Base-by-base conservation (phyloP, 2,888 invertebrate species). In the Amphimallon solstitiale region DNA sequence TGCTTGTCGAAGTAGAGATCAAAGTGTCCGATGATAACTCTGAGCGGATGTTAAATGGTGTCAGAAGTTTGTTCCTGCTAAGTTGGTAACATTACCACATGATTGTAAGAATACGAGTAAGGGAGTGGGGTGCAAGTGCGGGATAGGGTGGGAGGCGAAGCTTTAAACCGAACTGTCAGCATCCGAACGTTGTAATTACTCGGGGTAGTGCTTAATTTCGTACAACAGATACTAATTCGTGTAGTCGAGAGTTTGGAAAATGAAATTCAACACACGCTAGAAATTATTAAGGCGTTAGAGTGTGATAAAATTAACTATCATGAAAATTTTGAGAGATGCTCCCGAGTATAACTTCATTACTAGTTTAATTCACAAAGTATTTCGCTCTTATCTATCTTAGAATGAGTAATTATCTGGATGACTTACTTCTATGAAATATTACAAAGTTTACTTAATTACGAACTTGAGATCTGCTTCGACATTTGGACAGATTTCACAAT, bases 121-220 rank as follows among this genome's bases (percentile, higher is more conserved):
- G 35, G 35, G n/a, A n/a, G n/a, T n/a, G n/a, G n/a, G n/a, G n/a
- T n/a, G n/a, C n/a, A n/a, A n/a, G n/a, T n/a, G n/a, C n/a, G n/a
- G n/a, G n/a, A n/a, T n/a, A n/a, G n/a, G 6, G 29, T 29, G 29
- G 5, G 29, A 29, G 29, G 29, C 1, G 29, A 29, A 29, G 2
- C 29, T 29, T 1, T 29, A 29, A 29, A 29, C 52, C 54, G 54
- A 63, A 54, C 71, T 71, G 71, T 71, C 71, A 71, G 69, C 71
- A 52, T 65, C 63, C 67, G 60, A 65, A 70, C 68, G 68, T 64
- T 68, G 65, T 70, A 71, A 71, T 71, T 71, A 71, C 67, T 67
- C 46, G 49, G 63, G 63, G 60, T 68, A 67, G 59, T 67, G 54
- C 66, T 70, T 69, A 71, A 69, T 66, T 62, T 66, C 34, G 29